Conservation (phyloP, 2,113 vertebrate species). For the Neolamprologus longior region DNA sequence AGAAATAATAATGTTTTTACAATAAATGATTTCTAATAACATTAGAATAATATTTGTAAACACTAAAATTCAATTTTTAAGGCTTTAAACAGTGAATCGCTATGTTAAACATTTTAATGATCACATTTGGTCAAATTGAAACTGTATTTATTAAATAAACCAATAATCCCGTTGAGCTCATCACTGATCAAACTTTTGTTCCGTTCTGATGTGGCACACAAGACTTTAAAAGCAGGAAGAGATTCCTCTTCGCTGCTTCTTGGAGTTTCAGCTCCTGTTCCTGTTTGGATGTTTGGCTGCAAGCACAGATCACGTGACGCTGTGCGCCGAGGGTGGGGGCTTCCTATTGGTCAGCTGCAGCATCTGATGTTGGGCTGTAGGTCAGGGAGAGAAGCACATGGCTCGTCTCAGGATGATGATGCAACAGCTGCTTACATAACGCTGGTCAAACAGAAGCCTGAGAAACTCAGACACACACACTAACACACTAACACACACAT, state of each 20-base stretch:
- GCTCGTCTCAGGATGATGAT: constrained; percentile 26
- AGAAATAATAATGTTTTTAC: neutral
- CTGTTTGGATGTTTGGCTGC: neutral
- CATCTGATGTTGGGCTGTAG: neutral
- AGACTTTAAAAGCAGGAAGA: neutral
- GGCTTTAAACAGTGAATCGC: neutral
- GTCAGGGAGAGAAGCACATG: neutral
- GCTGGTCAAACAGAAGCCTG: neutral
- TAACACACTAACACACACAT: neutral
- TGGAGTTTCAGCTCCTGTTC: neutral
- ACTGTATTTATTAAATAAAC: neutral
- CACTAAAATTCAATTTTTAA: neutral
- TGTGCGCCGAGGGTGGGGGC: neutral
- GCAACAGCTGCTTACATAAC: constrained; percentile 50
- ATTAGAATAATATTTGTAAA: neutral
- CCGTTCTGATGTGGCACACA: neutral
- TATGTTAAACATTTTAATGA: neutral
- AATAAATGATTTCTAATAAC: neutral
- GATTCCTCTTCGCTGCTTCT: neutral
- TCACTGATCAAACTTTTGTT: neutral
- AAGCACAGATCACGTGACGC: constrained; percentile 25
- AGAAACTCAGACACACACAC: neutral
- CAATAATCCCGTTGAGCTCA: neutral
- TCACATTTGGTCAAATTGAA: neutral
- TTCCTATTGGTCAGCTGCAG: constrained; percentile 2